Conservation (phyloP, 2,113 vertebrate genomes). For the Onychostoma macrolepis region DNA sequence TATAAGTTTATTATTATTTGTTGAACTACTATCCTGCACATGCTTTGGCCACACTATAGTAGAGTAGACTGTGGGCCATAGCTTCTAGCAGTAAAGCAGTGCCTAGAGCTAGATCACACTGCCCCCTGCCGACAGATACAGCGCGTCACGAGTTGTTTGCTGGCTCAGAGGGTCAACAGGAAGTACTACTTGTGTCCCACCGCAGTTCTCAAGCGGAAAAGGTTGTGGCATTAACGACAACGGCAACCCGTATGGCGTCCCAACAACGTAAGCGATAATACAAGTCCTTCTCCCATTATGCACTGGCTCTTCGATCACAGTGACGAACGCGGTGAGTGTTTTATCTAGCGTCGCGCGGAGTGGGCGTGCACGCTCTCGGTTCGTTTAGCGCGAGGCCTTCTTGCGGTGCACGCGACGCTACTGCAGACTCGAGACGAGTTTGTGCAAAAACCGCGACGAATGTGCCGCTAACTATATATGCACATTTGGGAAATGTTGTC, state of each 20-base stretch:
- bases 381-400: slow-evolving; percentile 23
- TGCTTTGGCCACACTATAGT: not conserved
- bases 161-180: slow-evolving; percentile 42
- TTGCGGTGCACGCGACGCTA: slow-evolving; percentile 5
- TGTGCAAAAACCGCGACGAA: not conserved
- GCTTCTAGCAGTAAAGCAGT: not conserved
- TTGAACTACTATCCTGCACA: not conserved
- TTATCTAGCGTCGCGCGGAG: not conserved
- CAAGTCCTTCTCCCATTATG: slow-evolving; percentile 32
- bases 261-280: slow-evolving; percentile 9
- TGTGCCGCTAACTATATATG: not conserved
- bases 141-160: not conserved
- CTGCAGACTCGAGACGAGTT: not conserved
- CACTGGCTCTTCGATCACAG: slow-evolving; percentile 27
- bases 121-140: not conserved
- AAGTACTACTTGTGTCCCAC: slow-evolving; percentile 43
- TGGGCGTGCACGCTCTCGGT: slow-evolving; percentile 32
- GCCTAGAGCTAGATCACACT: not conserved
- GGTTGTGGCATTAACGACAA: slow-evolving; percentile 22
- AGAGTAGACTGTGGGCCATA: not conserved
- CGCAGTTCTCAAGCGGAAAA: slow-evolving; percentile 34
- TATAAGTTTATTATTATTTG: not conserved
- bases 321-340: slow-evolving; percentile 32
- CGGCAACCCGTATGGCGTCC: slow-evolving; percentile 19
- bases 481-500: not conserved